Base-by-base conservation (phyloP, 2,797 vertebrate species). In the Trachurus trachurus region DNA sequence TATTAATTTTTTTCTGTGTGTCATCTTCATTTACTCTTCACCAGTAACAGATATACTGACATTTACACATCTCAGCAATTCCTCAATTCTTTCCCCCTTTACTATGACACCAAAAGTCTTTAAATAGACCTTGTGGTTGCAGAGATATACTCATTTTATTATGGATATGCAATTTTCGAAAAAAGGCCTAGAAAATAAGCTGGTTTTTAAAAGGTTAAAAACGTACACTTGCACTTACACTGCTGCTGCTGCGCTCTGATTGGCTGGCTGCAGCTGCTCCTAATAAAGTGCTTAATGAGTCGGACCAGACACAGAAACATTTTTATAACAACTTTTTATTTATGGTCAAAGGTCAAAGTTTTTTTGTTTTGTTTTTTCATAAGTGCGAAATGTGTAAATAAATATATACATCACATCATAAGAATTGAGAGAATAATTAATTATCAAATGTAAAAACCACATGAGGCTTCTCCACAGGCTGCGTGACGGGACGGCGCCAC, bases 291-390 rank as follows among this genome's bases (percentile, higher is more conserved):
- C 22, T 7, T 11, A 6, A 10, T 13, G 11, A 22, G 16, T 34
- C 39, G 12, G 5, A 37, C 64, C 26, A 26, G 26, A 56, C 15
- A 2, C 40, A 74, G 19, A 69, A 42, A 58, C 4, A 3, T 81
- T 86, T 84, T 10, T 81, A 76, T 59, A 58, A 72, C n/a, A 52
- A 50, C 31, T 70, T 93, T 93, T 91, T 92, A 89, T 86, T 91
- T n/a, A 15, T 13, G 34, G 31, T 73, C 15, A 66, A 29, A 76
- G 15, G 66, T 74, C 26, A 26, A 26, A 26, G 26, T 26, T 26
- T 26, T 26, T 26, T 26, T 26, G 1, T n/a, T 11, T 74, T 66
- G 1, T n/a, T 11, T 74, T 66, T 57, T 75, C 12, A 70, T 1
- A 74, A 57, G 61, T 79, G 47, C 44, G 52, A 72, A 57, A 78